Evolutionary conservation across 2,797 vertebrate genomes (phyloP).

Genomic region (Melanotaenia pygmaea): DNA sequence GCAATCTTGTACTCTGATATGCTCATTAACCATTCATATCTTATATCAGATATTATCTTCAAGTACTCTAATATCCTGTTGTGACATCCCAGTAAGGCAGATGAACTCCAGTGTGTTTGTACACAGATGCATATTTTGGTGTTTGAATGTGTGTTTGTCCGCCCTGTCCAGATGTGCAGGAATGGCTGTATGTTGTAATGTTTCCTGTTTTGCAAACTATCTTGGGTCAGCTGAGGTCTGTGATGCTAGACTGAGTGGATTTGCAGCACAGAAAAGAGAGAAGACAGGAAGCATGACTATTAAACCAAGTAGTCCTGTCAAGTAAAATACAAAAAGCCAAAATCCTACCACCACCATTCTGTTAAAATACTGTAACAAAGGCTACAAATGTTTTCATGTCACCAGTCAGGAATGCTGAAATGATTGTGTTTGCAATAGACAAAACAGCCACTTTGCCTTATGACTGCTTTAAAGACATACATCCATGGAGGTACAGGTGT

Average conservation of each 20-base stretch:
- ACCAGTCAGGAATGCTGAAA: slow-evolving; percentile 54
- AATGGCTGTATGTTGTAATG: slow-evolving; percentile 68
- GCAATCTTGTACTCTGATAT: slow-evolving; percentile 14
- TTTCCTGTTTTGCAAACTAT: slow-evolving; percentile 79
- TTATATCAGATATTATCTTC: slow-evolving; percentile 47
- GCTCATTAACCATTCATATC: slow-evolving; percentile 49
- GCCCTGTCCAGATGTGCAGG: slow-evolving; percentile 75
- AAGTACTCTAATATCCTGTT: slow-evolving; percentile 69
- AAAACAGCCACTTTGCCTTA: slow-evolving; percentile 19
- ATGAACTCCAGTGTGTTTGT: slow-evolving; percentile 10
- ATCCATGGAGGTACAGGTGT: slow-evolving; percentile 1
- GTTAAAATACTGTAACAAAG: slow-evolving; percentile 8
- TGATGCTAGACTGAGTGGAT: slow-evolving; percentile 14
- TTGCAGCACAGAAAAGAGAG: background rate
- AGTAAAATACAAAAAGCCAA: slow-evolving; percentile 1
- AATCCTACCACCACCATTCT: background rate
- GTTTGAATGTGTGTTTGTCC: slow-evolving; percentile 54
- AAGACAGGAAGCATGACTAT: slow-evolving; percentile 1
- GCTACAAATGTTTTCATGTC: slow-evolving; percentile 32
- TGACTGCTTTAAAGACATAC: slow-evolving; percentile 12
- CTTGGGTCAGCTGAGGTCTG: slow-evolving; percentile 56
- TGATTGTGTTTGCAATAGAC: slow-evolving; percentile 29
- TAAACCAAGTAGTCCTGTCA: background rate
- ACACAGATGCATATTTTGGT: slow-evolving; percentile 41
- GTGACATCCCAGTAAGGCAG: slow-evolving; percentile 45